phyloP scores from a whole-genome alignment of 2,113 vertebrate genomes.

The Macrotis lagotis region DNA sequence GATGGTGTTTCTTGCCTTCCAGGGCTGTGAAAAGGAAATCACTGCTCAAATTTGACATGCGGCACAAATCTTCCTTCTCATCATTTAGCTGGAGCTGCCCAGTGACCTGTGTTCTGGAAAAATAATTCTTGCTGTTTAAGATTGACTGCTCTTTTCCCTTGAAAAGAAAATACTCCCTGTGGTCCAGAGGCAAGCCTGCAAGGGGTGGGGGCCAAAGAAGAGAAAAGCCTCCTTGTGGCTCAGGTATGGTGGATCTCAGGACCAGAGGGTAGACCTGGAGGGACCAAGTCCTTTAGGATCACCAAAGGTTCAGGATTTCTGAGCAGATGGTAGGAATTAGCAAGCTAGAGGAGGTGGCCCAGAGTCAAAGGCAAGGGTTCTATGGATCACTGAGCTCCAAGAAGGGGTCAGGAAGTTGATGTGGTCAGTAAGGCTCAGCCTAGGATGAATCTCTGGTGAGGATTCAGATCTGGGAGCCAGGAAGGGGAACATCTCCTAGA shows the following conservation, averaged over 20 bases:
- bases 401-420: background rate
- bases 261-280: fast-evolving
- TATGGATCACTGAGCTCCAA: too few species aligned
- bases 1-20: background rate
- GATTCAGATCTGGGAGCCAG: background rate
- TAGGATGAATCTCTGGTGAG: background rate
- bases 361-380: background rate
- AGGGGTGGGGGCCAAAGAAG: background rate
- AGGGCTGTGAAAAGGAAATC: background rate
- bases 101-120: background rate
- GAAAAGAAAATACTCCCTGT: background rate
- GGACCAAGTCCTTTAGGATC: too few species aligned
- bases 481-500: background rate
- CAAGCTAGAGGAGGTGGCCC: background rate
- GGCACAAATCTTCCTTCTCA: too few species aligned
- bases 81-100: background rate
- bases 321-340: background rate
- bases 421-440: too few species aligned
- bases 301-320: background rate
- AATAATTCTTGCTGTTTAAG: too few species aligned
- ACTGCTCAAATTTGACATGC: too few species aligned
- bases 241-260: background rate
- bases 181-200: background rate
- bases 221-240: background rate
- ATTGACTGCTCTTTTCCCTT: too few species aligned